phyloP scores from a whole-genome alignment of 2,113 vertebrate species.

The Tor tambroides region DNA sequence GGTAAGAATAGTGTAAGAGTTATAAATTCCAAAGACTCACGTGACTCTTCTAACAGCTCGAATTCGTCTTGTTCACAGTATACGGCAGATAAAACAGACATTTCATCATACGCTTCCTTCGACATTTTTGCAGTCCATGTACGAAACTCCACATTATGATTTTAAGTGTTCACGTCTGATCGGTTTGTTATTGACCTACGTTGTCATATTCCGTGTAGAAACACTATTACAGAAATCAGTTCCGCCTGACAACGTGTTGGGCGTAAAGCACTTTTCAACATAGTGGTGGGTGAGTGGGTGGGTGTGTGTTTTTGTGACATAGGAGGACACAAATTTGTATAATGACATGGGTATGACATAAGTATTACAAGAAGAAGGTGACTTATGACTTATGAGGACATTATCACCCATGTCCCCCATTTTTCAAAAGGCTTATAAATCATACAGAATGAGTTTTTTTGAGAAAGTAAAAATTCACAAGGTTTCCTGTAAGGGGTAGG shows the following conservation, averaged over 20 bases:
- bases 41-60: conserved; percentile 78
- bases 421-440: no score
- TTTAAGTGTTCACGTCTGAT: not conserved
- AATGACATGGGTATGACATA: no score
- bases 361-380: no score
- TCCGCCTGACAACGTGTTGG: not conserved
- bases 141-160: not conserved
- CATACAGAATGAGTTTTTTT: no score
- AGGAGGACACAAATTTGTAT: no score
- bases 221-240: not conserved
- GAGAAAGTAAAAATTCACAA: no score
- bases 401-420: no score
- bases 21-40: conserved; percentile 65
- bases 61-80: conserved; percentile 79
- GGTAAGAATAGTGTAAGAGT: not conserved
- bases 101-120: conserved; percentile 72
- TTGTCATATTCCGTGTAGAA: not conserved
- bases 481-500: no score
- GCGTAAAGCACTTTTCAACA: not conserved
- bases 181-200: not conserved
- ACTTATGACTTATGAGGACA: no score
- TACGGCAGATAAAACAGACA: conserved; percentile 78
- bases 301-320: no score
- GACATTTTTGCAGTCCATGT: conserved; percentile 64
- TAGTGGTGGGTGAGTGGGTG: no score